Evolutionary conservation across 2,888 invertebrate genomes (phyloP), one percentile per base, ranked within the genome.

Genomic region (Leptopilina drosophilae): DNA sequence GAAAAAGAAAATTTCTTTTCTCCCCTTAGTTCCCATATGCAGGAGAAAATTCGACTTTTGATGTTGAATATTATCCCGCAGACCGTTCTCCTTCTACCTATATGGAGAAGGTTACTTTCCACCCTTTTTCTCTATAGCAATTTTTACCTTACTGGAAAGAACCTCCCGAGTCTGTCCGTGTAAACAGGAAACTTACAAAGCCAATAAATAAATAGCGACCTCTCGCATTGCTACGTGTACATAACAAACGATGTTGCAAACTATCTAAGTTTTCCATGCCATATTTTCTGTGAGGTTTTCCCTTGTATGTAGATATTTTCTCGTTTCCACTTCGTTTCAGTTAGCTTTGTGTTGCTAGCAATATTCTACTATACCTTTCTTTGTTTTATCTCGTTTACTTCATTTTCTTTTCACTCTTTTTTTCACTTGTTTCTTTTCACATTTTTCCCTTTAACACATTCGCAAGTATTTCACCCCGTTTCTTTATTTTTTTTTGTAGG

Each of bases 141-240:
- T 78, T 78, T 73, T 78, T 64, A 76, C 64, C 40, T 20, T 66
- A 59, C 53, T 49, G 42, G 59, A 11, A 59, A 12, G 77, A 79
- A 79, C 56, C 40, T 53, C 77, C 69, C 5, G 66, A 76, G 79
- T 75, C 73, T 62, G 79, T 64, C 76, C 77, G 53, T 78, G 73
- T 76, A 80, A 82, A 80, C 82, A 80, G 77, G 81, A 85, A 85
- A 85, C 83, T 85, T 86, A 83, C 84, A 80, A 83, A 83, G 84
- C 84, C 85, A 82, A 85, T 85, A 86, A 85, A 86, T 85, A 86
- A 85, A 85, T 85, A 83, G 81, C 62, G 77, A 42, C 56, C 67
- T 69, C 69, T 75, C 26, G 64, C 76, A 76, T 40, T 62, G 49
- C 76, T 62, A 67, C 77, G 78, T 75, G 77, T 78, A 76, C 78